phyloP scores from a whole-genome alignment of 1,140 invertebrate species.

The Euura saliciscinereae region DNA sequence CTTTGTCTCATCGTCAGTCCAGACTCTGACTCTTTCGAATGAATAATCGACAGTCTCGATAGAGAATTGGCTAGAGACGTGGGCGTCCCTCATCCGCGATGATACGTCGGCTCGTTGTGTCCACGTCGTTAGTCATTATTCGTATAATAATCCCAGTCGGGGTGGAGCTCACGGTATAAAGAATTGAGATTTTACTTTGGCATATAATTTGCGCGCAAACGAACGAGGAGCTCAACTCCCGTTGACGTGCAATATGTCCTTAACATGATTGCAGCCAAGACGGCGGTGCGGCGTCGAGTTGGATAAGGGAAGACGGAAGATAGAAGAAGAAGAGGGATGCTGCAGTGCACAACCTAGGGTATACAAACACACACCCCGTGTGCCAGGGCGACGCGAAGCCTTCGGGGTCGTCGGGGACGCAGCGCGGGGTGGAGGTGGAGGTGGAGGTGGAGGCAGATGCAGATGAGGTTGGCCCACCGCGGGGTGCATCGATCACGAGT shows the following conservation, averaged over 20 bases:
- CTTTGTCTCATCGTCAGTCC: too few species aligned
- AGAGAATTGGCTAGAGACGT: too few species aligned
- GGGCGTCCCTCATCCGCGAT: too few species aligned
- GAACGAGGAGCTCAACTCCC: conserved; percentile 51
- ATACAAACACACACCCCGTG: too few species aligned
- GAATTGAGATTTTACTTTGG: conserved; percentile 54
- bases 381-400: background rate
- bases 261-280: conserved; percentile 51
- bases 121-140: conserved; percentile 46
- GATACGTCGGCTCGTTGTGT: too few species aligned
- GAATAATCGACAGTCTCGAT: too few species aligned
- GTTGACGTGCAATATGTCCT: conserved; percentile 59
- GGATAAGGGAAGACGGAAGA: conserved; percentile 11
- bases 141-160: conserved; percentile 8
- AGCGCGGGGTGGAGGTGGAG: background rate
- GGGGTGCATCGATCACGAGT: conserved; percentile 51
- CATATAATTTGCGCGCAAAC: conserved; percentile 58
- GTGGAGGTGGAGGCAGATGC: conserved; percentile 37
- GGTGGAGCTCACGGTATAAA: background rate
- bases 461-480: conserved; percentile 45
- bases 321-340: too few species aligned
- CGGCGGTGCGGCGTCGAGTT: conserved; percentile 42
- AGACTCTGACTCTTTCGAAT: too few species aligned
- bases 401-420: background rate
- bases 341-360: too few species aligned